A percentile compares a stretch with the other conserved stretches of the same genome.
Evolutionary conservation across 1,140 invertebrate genomes (phyloP).

Genomic region (Drosophila rhopaloa): DNA sequence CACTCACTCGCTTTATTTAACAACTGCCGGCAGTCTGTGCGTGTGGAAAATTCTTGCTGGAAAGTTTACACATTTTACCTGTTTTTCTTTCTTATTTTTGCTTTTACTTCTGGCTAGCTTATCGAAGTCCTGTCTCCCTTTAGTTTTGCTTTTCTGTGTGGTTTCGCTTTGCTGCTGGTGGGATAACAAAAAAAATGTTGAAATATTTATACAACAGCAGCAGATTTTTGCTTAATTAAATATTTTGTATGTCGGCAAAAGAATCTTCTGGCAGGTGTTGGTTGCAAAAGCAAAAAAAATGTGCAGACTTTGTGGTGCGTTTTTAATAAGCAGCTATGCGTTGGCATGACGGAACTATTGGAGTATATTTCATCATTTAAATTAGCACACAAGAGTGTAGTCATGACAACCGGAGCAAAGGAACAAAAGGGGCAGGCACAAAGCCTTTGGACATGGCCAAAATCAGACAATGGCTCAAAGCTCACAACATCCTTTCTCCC

Average conservation of each 20-base stretch:
- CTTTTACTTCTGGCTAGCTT: constrained; percentile 38
- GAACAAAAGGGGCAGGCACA: constrained; percentile 38
- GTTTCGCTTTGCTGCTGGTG: constrained; percentile 39
- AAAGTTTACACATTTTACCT: constrained; percentile 58
- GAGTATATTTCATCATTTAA: constrained; percentile 70
- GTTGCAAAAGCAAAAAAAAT: constrained; percentile 12
- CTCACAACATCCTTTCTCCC: constrained; percentile 2
- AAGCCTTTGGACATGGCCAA: constrained; percentile 42
- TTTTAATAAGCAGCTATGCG: constrained; percentile 61
- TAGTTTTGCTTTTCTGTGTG: constrained; percentile 29
- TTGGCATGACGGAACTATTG: constrained; percentile 47
- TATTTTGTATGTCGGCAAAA: constrained; percentile 58
- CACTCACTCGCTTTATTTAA: not conserved
- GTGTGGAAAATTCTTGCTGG: constrained; percentile 54
- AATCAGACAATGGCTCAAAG: constrained; percentile 69
- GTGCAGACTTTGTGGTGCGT: constrained; percentile 12
- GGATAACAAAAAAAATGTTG: constrained; percentile 39
- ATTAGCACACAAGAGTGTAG: constrained; percentile 62
- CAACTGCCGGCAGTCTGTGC: constrained; percentile 16
- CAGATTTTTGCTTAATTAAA: constrained; percentile 81
- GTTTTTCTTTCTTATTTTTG: constrained; percentile 39
- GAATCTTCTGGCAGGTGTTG: constrained; percentile 31
- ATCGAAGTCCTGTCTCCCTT: constrained; percentile 47
- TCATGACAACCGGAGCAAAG: constrained; percentile 49
- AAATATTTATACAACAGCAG: constrained; percentile 58